Base-by-base conservation (phyloP, 2,797 vertebrate species). In the Scomberomorus guttatus region DNA sequence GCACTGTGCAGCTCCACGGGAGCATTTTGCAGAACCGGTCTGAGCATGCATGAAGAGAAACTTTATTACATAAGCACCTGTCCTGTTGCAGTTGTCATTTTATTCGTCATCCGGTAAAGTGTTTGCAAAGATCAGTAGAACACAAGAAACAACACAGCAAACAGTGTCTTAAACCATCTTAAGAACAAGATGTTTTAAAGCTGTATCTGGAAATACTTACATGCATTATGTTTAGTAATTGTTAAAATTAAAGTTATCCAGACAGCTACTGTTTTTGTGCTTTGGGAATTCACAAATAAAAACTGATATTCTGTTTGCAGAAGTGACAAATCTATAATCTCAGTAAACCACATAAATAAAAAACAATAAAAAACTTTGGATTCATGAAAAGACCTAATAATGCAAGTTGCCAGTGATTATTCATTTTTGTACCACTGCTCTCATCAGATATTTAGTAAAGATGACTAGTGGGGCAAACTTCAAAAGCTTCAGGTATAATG, bases 11-110 rank as follows among this genome's bases (percentile, higher is more conserved):
- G 48, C 79, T 79, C 65, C 58, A 72, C 46, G 3, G 42, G 27
- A 72, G 51, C 46, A 58, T 75, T 75, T 58, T 50, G 55, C 66
- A 66, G 39, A 63, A 51, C 57, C 0, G 1, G 29, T 12, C 55
- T 39, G 55, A 76, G 55, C 65, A 13, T 14, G 44, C 50, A 56
- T 48, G 44, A 59, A 63, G 39, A 62, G 65, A 32, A 32, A 37
- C 20, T 17, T 58, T 51, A 34, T 77, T 81, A 80, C 20, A 60
- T 68, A 70, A 82, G 15, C 17, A 34, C 50, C 63, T 61, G 64
- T 71, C 71, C 1, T 2, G 27, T 67, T 76, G 42, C 32, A 52
- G 32, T 62, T 71, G 51, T 68, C 52, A 79, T 37, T 39, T 4
- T 48, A 14, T 54, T 59, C 24, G 2, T 55, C 37, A 34, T 6